Base-by-base conservation (phyloP, 2,797 vertebrate species). In the Diplodus sargus region DNA sequence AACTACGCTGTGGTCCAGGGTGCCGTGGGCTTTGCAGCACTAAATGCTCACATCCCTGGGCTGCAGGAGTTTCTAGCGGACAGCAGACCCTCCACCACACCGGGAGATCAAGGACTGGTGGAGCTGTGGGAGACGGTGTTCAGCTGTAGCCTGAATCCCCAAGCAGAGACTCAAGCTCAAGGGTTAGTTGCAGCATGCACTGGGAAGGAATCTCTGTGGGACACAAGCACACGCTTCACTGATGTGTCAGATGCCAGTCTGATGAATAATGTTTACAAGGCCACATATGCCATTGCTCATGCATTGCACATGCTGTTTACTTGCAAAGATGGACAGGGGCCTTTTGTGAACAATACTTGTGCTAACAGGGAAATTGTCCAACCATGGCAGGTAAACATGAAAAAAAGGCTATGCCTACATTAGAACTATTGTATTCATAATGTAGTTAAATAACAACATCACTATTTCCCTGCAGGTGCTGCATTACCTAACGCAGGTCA, bases 201-300 rank as follows among this genome's bases (percentile, higher is more conserved):
- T 11, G 94, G 94, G 30, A 78, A 79, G 13, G 95, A 96, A 78
- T 93, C 92, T 60, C 90, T 96, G 49, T 57, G 80, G 84, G 84
- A 91, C 68, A 85, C 76, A 16, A 49, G 85, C 20, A 94, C 90
- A 17, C 89, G 89, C 48, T 96, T 95, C 82, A 95, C 93, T 75
- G 95, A 96, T 84, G 91, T 95, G 59, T 93, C 94, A 61, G 95
- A 96, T 76, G 87, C 93, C 59, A 95, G 94, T 78, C 81, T 96
- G 45, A 53, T 95, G 45, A 95, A 95, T 86, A 96, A 95, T 79
- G 87, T 96, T 57, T 95, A 96, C 84, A 96, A 95, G 74, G 95
- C 95, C 17, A 92, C 93, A 5, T 96, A 96, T 47, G 95, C 95
- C 54, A 81, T 96, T 0, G 95, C 93, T 62, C 84, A 95, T 69